Conservation (phyloP, 2,113 vertebrate genomes). For the Cathartes aura region DNA sequence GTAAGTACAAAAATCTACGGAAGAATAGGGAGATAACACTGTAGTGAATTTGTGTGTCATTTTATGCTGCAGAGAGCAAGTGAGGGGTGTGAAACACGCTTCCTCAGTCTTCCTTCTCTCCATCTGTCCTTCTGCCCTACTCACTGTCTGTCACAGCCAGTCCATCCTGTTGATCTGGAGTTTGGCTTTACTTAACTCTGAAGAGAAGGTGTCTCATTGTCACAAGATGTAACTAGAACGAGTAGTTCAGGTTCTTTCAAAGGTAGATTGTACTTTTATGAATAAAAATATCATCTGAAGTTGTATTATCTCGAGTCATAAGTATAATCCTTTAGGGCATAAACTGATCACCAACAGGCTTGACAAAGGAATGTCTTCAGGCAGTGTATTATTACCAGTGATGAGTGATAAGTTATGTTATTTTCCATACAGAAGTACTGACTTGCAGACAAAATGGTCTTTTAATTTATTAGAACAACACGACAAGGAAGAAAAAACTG, state of each 20-base stretch:
- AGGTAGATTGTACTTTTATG: slow-evolving; percentile 8
- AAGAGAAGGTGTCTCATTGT: neutral
- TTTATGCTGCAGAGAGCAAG: neutral
- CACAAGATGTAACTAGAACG: neutral
- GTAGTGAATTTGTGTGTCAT: neutral
- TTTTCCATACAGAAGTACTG: slow-evolving; percentile 44
- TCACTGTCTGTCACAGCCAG: neutral
- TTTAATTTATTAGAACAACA: slow-evolving; percentile 39
- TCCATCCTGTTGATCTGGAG: neutral
- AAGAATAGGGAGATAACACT: neutral
- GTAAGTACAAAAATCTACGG: neutral
- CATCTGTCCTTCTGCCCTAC: neutral
- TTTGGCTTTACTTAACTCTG: neutral
- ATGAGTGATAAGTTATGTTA: slow-evolving; percentile 53
- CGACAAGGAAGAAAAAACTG: neutral
- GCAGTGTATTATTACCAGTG: slow-evolving; percentile 40
- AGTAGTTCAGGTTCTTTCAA: slow-evolving; percentile 16
- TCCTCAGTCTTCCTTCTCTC: neutral
- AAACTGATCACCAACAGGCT: slow-evolving; percentile 55
- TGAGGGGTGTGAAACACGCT: neutral
- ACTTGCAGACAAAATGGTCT: slow-evolving; percentile 30
- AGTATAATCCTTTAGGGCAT: slow-evolving; percentile 36
- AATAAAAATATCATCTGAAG: slow-evolving; percentile 36
- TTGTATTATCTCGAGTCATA: slow-evolving; percentile 13
- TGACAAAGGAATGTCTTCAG: slow-evolving; percentile 59